Percentiles rank a stretch among this genome's conserved stretches.
Conservation (phyloP, 2,888 invertebrate genomes). For the Drosophila sordidula region DNA sequence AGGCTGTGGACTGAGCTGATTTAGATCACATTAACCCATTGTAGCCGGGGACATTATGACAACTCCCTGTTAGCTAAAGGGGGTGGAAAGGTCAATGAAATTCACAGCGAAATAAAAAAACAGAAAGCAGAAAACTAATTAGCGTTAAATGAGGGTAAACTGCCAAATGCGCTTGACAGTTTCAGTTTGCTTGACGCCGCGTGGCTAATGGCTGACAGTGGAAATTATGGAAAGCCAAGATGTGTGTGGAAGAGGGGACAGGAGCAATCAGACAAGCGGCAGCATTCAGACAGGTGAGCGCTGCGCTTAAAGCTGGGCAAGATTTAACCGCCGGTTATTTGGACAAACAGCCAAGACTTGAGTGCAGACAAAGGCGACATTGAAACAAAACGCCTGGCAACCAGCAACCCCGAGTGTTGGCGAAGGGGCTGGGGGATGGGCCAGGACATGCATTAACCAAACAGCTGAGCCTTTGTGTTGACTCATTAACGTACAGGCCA, state of each 20-base stretch:
- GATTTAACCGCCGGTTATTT: slow-evolving; percentile 48
- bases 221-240: slow-evolving; percentile 42
- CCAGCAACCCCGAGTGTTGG: slow-evolving; percentile 41
- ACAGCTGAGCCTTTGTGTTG: slow-evolving; percentile 78
- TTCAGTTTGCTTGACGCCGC: slow-evolving; percentile 33
- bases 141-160: slow-evolving; percentile 65
- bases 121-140: slow-evolving; percentile 58
- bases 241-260: slow-evolving; percentile 4
- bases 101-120: slow-evolving; percentile 6
- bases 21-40: slow-evolving; percentile 9
- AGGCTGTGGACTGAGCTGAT: neutral
- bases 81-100: slow-evolving; percentile 52
- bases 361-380: slow-evolving; percentile 62
- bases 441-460: slow-evolving; percentile 72
- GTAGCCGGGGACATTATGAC: slow-evolving; percentile 5
- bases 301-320: slow-evolving; percentile 24
- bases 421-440: slow-evolving; percentile 42
- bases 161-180: slow-evolving; percentile 39
- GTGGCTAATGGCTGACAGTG: slow-evolving; percentile 41
- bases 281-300: slow-evolving; percentile 25
- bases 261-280: slow-evolving; percentile 18
- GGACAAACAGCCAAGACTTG: slow-evolving; percentile 51
- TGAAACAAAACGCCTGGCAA: slow-evolving; percentile 50
- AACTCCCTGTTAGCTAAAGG: slow-evolving; percentile 5
- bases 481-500: slow-evolving; percentile 72